phyloP scores from a whole-genome alignment of 2,888 invertebrate species.

The Zelleria hepariella region DNA sequence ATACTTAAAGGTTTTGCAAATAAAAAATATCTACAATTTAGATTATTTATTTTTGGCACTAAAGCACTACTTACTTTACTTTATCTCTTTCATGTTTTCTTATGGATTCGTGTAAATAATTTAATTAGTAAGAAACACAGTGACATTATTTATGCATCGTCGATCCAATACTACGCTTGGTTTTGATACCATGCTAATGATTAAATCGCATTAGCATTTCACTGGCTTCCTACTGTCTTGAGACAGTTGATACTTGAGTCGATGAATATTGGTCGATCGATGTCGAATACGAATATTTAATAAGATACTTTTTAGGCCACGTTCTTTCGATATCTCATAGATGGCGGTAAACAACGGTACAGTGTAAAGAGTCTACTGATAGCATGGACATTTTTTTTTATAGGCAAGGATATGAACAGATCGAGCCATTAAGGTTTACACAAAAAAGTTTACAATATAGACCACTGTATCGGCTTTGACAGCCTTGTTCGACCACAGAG shows the following conservation, averaged over 20 bases:
- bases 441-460: too few relatives aligned
- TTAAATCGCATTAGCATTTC: conserved; percentile 40
- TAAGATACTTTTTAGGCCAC: background rate
- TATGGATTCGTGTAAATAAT: background rate
- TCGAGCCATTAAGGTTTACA: too few relatives aligned
- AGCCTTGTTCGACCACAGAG: too few relatives aligned
- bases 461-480: too few relatives aligned
- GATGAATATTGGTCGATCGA: conserved; percentile 9
- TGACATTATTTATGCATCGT: conserved; percentile 4
- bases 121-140: background rate
- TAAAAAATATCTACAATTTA: too few relatives aligned
- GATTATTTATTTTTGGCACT: background rate
- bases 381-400: too few relatives aligned
- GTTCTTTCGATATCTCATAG: too few relatives aligned
- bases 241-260: conserved; percentile 40
- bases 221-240: conserved; percentile 40
- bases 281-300: conserved; percentile 6
- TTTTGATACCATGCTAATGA: conserved; percentile 33
- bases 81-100: background rate
- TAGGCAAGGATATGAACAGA: too few relatives aligned
- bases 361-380: too few relatives aligned
- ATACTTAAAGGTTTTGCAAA: too few relatives aligned
- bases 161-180: conserved; percentile 2
- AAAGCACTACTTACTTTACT: background rate
- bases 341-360: too few relatives aligned